Percentiles rank a stretch among this genome's conserved stretches.
phyloP scores from a whole-genome alignment of 2,888 invertebrate genomes.

The Meliscaeva auricollis region DNA sequence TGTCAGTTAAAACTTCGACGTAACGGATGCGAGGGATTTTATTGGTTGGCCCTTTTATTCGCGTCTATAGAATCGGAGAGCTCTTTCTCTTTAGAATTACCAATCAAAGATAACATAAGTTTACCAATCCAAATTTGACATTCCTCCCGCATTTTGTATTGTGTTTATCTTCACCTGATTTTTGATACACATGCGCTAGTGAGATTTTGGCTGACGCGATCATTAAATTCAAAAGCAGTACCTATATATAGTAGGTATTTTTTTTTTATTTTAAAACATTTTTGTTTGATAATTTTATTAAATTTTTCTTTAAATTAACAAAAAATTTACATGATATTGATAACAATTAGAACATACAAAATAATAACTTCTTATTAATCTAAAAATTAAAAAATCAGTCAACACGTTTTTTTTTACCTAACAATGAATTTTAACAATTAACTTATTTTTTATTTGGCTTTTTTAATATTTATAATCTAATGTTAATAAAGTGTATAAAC shows the following conservation, averaged over 20 bases:
- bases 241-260: not conserved
- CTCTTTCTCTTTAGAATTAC: too few species aligned
- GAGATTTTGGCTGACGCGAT: too few species aligned
- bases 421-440: conserved; percentile 42
- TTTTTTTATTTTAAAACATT: not conserved
- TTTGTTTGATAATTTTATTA: conserved; percentile 9
- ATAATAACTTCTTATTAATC: conserved; percentile 63
- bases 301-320: conserved; percentile 47
- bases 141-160: too few species aligned
- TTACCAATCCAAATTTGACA: too few species aligned
- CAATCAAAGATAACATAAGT: too few species aligned
- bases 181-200: too few species aligned
- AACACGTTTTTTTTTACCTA: conserved; percentile 60
- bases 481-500: conserved; percentile 13
- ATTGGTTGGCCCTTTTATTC: too few species aligned
- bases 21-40: too few species aligned
- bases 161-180: too few species aligned
- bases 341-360: conserved; percentile 55
- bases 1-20: too few species aligned
- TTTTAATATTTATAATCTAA: conserved; percentile 25
- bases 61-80: too few species aligned
- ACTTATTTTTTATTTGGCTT: conserved; percentile 52
- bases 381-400: conserved; percentile 71
- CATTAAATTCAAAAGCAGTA: not conserved
- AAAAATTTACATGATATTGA: conserved; percentile 49